Conservation (phyloP, 2,113 vertebrate genomes). For the Tretioscincus oriximinensis region DNA sequence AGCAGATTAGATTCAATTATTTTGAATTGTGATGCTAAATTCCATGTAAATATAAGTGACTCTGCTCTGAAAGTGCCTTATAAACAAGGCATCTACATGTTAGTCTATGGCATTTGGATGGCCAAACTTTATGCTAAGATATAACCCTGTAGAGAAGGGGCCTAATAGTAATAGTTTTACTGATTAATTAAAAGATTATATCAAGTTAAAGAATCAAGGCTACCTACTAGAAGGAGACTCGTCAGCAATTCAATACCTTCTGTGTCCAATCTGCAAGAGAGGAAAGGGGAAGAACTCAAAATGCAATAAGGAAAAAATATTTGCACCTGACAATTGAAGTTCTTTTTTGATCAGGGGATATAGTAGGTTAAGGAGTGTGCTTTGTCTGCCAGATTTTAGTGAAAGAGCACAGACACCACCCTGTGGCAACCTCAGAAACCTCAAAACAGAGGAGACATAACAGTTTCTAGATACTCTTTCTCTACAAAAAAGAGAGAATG, state of each 20-base stretch:
- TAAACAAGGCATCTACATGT: too few species aligned
- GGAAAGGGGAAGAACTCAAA: background rate
- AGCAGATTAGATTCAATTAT: too few species aligned
- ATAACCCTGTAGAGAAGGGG: too few species aligned
- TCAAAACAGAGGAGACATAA: background rate
- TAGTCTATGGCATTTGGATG: too few species aligned
- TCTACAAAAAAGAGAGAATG: background rate
- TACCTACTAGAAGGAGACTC: slow-evolving; percentile 84
- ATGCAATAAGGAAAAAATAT: background rate
- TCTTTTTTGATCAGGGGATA: background rate
- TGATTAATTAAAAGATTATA: too few species aligned
- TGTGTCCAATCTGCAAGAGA: slow-evolving; percentile 81
- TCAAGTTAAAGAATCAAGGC: too few species aligned
- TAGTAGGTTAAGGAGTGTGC: background rate
- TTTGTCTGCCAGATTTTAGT: background rate
- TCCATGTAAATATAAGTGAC: too few species aligned
- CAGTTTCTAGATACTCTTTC: background rate
- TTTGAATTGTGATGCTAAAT: too few species aligned
- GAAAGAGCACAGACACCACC: background rate
- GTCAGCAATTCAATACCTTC: slow-evolving; percentile 88
- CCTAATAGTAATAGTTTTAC: too few species aligned
- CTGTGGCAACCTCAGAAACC: slow-evolving; percentile 1
- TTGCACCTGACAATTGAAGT: background rate
- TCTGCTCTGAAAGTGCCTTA: too few species aligned
- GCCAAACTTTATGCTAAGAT: too few species aligned